A percentile compares a stretch with the other conserved stretches of the same genome.
These are phyloP conservation scores for Aptenodytes patagonicus DNA, from an alignment of 2,113 vertebrate species.

Conservation along the genomic window DNA sequence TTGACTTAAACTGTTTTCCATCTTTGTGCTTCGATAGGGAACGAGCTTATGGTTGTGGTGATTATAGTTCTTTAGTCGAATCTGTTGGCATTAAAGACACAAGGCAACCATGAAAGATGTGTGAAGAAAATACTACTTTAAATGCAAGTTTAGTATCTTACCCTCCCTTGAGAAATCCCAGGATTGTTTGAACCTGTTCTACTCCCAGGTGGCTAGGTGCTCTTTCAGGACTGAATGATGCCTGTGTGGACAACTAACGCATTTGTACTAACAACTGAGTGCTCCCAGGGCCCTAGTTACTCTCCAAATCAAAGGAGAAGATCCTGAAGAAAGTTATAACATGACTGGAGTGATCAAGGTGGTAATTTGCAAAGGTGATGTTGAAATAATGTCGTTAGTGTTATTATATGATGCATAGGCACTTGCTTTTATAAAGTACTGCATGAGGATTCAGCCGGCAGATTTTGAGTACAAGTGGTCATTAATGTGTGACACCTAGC, in stretches of 20 bases:
- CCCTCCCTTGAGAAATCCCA: neutral
- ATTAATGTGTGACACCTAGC: neutral
- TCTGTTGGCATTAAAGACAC: neutral
- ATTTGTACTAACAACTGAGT: neutral
- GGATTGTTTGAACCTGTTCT: neutral
- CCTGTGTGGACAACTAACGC: neutral
- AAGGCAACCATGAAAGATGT: neutral
- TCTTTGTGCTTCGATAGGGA: neutral
- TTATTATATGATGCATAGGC: neutral
- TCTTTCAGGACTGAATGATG: neutral
- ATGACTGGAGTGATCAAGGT: neutral
- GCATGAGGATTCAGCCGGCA: neutral
- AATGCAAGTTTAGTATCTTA: neutral
- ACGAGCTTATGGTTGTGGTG: rapidly evolving
- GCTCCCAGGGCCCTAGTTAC: neutral
- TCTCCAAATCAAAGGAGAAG: neutral
- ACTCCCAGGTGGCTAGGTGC: neutral
- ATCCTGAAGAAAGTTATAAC: neutral
- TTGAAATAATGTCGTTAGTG: neutral
- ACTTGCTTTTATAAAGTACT: neutral
- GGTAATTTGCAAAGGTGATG: neutral
- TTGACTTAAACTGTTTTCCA: neutral
- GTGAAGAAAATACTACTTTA: neutral
- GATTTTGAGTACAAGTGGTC: neutral
- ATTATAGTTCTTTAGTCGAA: neutral